These are phyloP conservation scores for Anser brachyrhynchus DNA, from an alignment of 2,113 vertebrate species.

Conservation along the genomic window DNA sequence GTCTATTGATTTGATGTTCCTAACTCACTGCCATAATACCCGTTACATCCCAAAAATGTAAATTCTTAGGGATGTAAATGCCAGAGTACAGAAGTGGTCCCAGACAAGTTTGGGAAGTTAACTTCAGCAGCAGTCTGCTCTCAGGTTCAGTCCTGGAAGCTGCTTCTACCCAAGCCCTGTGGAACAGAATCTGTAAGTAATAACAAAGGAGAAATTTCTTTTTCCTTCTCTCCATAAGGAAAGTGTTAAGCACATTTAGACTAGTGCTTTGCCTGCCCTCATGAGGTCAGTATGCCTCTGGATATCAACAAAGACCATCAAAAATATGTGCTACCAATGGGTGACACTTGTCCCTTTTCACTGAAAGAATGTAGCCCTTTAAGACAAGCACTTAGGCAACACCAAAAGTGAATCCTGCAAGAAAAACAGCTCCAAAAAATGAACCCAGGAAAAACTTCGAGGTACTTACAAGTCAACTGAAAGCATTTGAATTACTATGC, in stretches of 20 bases:
- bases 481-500: not conserved
- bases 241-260: not conserved
- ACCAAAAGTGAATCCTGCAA: not conserved
- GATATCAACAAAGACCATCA: not conserved
- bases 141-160: not conserved
- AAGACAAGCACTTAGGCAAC: not conserved
- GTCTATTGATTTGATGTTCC: not conserved
- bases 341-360: not conserved
- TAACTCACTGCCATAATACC: not conserved
- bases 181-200: not conserved
- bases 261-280: not conserved
- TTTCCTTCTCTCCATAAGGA: not conserved
- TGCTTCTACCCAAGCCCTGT: not conserved
- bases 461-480: not conserved
- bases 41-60: not conserved
- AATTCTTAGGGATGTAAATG: not conserved
- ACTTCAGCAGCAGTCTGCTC: not conserved
- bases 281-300: not conserved
- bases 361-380: not conserved
- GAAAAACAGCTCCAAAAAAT: not conserved
- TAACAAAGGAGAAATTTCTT: not conserved
- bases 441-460: not conserved
- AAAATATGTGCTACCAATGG: not conserved
- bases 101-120: not conserved
- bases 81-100: not conserved